A percentile compares a stretch with the other conserved stretches of the same genome.
Conservation (phyloP, 1,140 invertebrate genomes). For the Ceratina japonica region DNA sequence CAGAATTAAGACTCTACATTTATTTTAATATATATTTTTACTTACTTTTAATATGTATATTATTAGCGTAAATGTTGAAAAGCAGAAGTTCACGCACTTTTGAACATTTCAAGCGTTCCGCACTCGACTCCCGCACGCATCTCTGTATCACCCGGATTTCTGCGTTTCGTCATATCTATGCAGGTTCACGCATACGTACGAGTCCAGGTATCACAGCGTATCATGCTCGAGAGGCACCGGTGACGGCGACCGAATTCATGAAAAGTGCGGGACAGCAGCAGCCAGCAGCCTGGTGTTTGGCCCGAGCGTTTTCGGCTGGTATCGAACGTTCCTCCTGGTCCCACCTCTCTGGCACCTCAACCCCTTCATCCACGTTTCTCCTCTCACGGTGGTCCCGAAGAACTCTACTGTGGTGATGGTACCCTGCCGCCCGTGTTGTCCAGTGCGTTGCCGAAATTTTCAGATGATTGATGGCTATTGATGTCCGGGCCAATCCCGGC, state of each 20-base stretch:
- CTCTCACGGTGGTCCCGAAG: conserved; percentile 69
- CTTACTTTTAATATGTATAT: too few relatives aligned
- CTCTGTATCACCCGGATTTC: neutral
- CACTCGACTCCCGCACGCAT: neutral
- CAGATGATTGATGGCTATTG: conserved; percentile 79
- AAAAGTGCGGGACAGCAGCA: neutral
- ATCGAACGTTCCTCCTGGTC: conserved; percentile 67
- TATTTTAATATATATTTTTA: too few relatives aligned
- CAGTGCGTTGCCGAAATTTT: conserved; percentile 79
- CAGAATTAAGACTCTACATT: too few relatives aligned
- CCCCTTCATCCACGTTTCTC: conserved; percentile 36
- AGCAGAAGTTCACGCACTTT: neutral
- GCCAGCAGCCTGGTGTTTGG: conserved; percentile 31
- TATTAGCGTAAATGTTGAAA: too few relatives aligned
- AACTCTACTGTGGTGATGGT: conserved; percentile 78
- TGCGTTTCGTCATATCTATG: neutral
- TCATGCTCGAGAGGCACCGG: neutral
- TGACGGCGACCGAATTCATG: neutral
- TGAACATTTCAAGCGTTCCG: neutral
- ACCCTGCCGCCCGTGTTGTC: conserved; percentile 78
- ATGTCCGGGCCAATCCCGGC: conserved; percentile 72
- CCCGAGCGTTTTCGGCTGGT: conserved; percentile 70
- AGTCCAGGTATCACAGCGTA: conserved; percentile 4
- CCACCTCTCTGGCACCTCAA: conserved; percentile 46
- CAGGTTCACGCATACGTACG: neutral